Conservation (phyloP, 2,797 vertebrate species). For the Tadarida brasiliensis region DNA sequence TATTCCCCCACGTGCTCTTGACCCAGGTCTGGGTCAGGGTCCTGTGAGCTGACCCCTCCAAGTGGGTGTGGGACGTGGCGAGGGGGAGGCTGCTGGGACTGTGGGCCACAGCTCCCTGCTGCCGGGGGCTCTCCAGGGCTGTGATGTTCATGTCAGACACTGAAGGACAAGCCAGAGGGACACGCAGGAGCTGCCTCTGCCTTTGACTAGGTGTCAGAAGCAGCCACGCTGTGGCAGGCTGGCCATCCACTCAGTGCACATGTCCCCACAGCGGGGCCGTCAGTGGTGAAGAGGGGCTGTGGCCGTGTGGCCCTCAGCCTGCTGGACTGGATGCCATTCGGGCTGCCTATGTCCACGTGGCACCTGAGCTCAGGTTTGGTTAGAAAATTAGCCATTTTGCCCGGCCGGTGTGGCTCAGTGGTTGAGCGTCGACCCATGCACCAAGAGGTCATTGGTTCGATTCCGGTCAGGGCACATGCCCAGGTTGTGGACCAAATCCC, state of each 20-base stretch:
- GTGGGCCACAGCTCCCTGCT: background rate
- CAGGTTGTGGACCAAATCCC: too few species aligned
- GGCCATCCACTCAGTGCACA: fast-evolving
- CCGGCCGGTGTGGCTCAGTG: too few species aligned
- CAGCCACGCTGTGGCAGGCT: background rate
- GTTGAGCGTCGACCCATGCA: too few species aligned
- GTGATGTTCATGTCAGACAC: conserved; percentile 23
- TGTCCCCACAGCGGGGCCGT: background rate
- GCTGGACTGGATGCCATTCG: background rate
- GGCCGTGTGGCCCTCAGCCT: background rate
- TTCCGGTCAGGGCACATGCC: too few species aligned
- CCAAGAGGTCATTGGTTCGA: too few species aligned
- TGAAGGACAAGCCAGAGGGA: background rate
- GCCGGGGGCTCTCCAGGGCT: background rate
- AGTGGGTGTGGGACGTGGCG: background rate
- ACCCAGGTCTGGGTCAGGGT: background rate
- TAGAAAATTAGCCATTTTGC: background rate
- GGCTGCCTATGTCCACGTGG: background rate
- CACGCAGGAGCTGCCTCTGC: background rate
- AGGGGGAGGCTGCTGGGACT: background rate
- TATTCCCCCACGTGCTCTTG: background rate
- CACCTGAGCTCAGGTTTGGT: background rate
- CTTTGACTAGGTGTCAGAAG: background rate
- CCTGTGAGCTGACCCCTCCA: background rate
- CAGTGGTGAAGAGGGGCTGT: background rate